Evolutionary conservation across 2,113 vertebrate species (phyloP), one percentile per base, ranked within the genome.

Genomic region (Variabilichromis moorii): DNA sequence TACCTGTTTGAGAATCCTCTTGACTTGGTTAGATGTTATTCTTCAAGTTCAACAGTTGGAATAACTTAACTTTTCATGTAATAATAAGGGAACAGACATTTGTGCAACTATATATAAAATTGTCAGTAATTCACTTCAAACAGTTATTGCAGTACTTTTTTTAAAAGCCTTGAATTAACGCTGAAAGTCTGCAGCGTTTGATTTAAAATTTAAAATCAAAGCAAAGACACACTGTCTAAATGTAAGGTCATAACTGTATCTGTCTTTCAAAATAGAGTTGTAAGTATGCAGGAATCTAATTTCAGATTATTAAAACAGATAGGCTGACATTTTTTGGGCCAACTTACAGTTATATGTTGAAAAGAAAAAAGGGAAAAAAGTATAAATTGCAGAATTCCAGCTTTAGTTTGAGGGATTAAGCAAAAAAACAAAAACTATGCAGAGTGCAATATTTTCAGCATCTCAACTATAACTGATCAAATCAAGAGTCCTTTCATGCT

Each of bases 251-350:
- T 19, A 47, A 28, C 9, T 76, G 16, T 12, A 28, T 76, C 2
- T 19, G 42, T 47, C 16, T 4, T 31, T 28, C 16, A 50, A 47
- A 50, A 50, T 3, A 50, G 9, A 76, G 8, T 31, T 19, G 0
- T 17, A 19, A 78, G 45, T 0, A 50, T 12, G 42, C 42, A 78
- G 2, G 24, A 50, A 78, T 31, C 16, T 31, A 28, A 50, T 50
- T 50, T 31, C 6, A 0, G 4, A 50, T 78, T 50, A 50, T 78
- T 50, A 11, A 76, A 76, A 76, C 16, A 8, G 40, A 76, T 45
- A 73, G 24, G 33, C 61, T 66, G 61, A 66, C 33, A 66, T 66
- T 33, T 2, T 11, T 33, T 61, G 0, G 0, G 57, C 57, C 8
- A 61, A 61, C 5, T 21, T 37, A 66, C 61, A 37, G 33, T 40